phyloP scores from a whole-genome alignment of 2,888 invertebrate species.

The Odontocolon sp. region DNA sequence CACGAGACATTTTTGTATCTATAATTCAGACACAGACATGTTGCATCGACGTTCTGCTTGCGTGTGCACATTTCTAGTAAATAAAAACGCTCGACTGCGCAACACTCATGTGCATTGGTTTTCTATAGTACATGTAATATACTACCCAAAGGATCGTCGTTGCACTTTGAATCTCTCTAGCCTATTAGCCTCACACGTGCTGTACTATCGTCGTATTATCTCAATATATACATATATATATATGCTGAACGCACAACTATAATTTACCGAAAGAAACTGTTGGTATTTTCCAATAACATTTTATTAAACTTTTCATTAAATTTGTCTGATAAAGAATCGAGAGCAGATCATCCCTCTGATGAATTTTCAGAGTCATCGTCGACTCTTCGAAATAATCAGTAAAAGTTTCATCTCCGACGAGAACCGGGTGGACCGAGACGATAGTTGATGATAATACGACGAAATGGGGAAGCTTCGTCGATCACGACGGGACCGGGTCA shows the following conservation, averaged over 20 bases:
- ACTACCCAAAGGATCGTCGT: slow-evolving; percentile 36
- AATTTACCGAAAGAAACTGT: too few relatives aligned
- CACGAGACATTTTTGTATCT: neutral
- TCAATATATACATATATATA: slow-evolving; percentile 14
- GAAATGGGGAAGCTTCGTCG: slow-evolving; percentile 24
- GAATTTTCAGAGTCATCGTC: too few relatives aligned
- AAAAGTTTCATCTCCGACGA: neutral
- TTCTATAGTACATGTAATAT: slow-evolving; percentile 37
- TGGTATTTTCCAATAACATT: too few relatives aligned
- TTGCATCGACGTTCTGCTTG: slow-evolving; percentile 26
- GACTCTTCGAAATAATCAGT: too few relatives aligned
- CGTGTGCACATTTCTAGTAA: slow-evolving; percentile 1
- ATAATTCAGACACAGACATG: neutral
- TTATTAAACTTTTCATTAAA: too few relatives aligned
- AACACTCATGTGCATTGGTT: slow-evolving; percentile 48
- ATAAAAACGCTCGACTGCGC: slow-evolving; percentile 40
- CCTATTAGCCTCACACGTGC: slow-evolving; percentile 7
- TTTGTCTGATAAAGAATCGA: too few relatives aligned
- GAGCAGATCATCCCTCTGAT: too few relatives aligned
- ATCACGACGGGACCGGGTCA: slow-evolving; percentile 38
- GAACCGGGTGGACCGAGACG: slow-evolving; percentile 1
- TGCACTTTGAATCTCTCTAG: slow-evolving; percentile 34
- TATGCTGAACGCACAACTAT: too few relatives aligned
- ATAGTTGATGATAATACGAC: slow-evolving; percentile 35
- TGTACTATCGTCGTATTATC: slow-evolving; percentile 46